Evolutionary conservation across 2,797 vertebrate species (phyloP), one percentile per base, ranked within the genome.

Genomic region (Gymnothorax reevesii): DNA sequence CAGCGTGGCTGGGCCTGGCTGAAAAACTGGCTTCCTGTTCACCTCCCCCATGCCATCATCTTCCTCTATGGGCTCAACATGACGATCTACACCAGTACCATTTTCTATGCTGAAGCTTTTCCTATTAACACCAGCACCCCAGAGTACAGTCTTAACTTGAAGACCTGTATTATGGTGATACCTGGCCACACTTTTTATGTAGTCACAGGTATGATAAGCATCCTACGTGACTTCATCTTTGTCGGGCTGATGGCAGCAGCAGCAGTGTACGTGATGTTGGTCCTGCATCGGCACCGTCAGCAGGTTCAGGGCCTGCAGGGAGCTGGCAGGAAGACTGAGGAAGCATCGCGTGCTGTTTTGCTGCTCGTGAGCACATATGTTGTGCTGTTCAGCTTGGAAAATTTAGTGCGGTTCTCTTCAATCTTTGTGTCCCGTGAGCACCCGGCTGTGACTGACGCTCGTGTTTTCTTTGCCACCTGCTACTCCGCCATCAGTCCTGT

Each of bases 201-300:
- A 13, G 59, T 60, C 9, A 88, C 84, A 10, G 89, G 89, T 6
- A 55, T 87, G 59, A 57, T 79, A 8, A 77, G 60, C 10, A 85
- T 77, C 42, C 4, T 73, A 3, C 87, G 89, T 13, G 90, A 91
- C 59, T 69, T 91, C 33, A 42, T 62, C 20, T 90, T 90, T 82
- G 88, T 91, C 17, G 83, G 54, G 88, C 88, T 12, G 0, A 90
- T 87, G 52, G 90, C 90, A 25, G 27, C 62, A n/a, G 62, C 62
- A n/a, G 62, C 62, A 64, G 62, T 64, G 22, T 64, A 64, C 1
- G 22, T 64, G 62, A 64, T 91, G 62, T 82, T 83, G 9, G 86
- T 86, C n/a, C 88, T 91, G 12, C 88, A 91, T 42, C 86, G 82
- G 69, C 90, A 91, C 84, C 66, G 12, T 6, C 69, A 59, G 83